These are phyloP conservation scores for Hydropsyche tenuis DNA, from an alignment of 1,140 invertebrate species.

Conservation along the genomic window DNA sequence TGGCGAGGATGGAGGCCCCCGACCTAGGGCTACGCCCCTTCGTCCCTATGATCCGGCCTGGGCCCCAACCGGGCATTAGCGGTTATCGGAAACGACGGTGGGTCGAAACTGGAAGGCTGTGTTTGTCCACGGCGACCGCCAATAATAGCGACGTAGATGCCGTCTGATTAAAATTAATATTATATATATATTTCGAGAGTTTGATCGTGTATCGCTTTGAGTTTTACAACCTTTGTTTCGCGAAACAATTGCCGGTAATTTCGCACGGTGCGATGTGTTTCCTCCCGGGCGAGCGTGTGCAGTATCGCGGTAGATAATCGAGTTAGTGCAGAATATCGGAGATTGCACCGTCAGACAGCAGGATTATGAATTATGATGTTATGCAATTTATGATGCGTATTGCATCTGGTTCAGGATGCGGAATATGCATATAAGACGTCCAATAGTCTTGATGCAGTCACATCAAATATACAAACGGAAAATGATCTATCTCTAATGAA, in stretches of 20 bases:
- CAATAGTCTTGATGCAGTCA: not conserved
- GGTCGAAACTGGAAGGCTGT: not conserved
- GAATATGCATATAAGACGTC: not conserved
- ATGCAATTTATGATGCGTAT: not conserved
- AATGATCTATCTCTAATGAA: too few species aligned
- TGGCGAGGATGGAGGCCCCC: not conserved
- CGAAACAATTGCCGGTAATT: too few species aligned
- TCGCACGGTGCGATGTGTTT: not conserved
- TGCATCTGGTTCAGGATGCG: not conserved
- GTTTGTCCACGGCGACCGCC: conserved; percentile 7
- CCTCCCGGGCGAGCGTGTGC: not conserved
- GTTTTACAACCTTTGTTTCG: not conserved
- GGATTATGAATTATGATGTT: conserved; percentile 31
- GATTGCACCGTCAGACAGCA: conserved; percentile 13
- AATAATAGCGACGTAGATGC: not conserved
- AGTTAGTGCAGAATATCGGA: conserved; percentile 18
- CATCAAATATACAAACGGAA: not conserved
- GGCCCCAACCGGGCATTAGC: conserved; percentile 18
- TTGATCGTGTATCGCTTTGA: not conserved
- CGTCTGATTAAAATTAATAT: not conserved
- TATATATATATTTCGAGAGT: not conserved
- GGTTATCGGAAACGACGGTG: conserved; percentile 18
- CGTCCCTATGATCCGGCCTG: not conserved
- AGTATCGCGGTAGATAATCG: conserved; percentile 12
- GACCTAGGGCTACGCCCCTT: not conserved